Evolutionary conservation across 2,797 vertebrate genomes (phyloP), one percentile per base, ranked within the genome.

Genomic region (Alosa sapidissima): DNA sequence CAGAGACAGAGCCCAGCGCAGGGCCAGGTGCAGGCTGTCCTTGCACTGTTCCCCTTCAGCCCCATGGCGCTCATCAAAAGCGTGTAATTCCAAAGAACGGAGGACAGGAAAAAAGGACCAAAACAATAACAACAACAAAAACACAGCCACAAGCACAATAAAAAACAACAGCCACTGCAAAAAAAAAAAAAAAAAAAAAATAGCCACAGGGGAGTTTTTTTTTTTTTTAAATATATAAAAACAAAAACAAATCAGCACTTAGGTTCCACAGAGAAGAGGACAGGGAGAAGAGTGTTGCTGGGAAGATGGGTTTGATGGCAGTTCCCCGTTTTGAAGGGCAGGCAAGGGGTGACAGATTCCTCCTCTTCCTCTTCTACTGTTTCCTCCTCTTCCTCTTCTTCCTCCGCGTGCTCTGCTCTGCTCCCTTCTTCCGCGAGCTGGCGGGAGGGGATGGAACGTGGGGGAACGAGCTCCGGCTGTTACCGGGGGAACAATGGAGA

Each of bases 51-150:
- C 92, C 92, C 86, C 88, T 93, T 90, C 88, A 89, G 87, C 93
- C 94, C 95, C 96, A 97, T 97, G 93, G 91, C 95, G 94, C 92
- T 88, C 87, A 91, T 87, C 90, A 91, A 91, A 92, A 87, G 94
- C 86, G 91, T 91, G 90, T 93, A 96, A 94, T 95, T 95, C 95
- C 95, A 94, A 91, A 91, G 62, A 13, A 78, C 11, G 5, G 47
- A 58, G 58, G 8, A 51, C 48, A 52, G 24, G 62, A n/a, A 83
- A 88, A 82, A 86, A 86, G 33, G 49, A 87, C 51, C 82, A 87
- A 81, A 13, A 72, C 36, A 72, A 68, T 0, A 68, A 65, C 13
- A 16, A 60, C 21, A 21, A 4, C 28, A 36, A 33, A 45, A 14
- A 14, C 72, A 85, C 36, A 78, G 16, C 16, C 36, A 83, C 72